These are phyloP conservation scores for Plutomurus gul DNA, from an alignment of 1,140 invertebrate species.

Conservation along the genomic window DNA sequence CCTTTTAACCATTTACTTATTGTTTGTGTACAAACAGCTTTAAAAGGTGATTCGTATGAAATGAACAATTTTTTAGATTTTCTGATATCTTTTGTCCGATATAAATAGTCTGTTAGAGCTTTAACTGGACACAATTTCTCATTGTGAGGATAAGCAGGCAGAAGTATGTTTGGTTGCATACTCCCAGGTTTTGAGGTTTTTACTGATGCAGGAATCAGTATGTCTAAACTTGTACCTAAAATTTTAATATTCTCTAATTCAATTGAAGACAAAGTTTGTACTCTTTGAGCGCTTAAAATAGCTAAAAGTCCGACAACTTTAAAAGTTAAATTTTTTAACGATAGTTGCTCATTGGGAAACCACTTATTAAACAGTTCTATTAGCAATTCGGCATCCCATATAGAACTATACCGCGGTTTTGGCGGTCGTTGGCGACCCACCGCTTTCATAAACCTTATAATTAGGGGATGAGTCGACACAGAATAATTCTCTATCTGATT, in stretches of 20 bases:
- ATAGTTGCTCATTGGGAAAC: no score
- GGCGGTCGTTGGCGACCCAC: neutral
- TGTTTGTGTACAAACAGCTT: neutral
- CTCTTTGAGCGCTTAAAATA: neutral
- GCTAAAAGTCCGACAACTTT: neutral
- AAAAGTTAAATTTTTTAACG: neutral
- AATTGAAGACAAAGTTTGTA: neutral
- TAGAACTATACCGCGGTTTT: neutral
- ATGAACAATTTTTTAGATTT: neutral
- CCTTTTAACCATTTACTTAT: neutral
- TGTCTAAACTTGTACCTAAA: neutral
- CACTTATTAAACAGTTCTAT: neutral
- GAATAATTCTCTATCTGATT: neutral
- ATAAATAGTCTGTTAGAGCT: neutral
- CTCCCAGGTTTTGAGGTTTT: neutral
- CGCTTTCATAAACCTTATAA: neutral
- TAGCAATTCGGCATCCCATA: neutral
- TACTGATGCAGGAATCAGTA: neutral
- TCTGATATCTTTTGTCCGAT: neutral
- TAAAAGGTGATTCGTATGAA: neutral
- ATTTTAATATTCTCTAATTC: neutral
- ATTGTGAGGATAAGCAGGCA: neutral
- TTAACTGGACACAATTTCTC: neutral
- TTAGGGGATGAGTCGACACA: neutral
- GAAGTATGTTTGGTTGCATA: neutral